Conservation (phyloP, 2,797 vertebrate genomes). For the Rousettus madagascariensis region DNA sequence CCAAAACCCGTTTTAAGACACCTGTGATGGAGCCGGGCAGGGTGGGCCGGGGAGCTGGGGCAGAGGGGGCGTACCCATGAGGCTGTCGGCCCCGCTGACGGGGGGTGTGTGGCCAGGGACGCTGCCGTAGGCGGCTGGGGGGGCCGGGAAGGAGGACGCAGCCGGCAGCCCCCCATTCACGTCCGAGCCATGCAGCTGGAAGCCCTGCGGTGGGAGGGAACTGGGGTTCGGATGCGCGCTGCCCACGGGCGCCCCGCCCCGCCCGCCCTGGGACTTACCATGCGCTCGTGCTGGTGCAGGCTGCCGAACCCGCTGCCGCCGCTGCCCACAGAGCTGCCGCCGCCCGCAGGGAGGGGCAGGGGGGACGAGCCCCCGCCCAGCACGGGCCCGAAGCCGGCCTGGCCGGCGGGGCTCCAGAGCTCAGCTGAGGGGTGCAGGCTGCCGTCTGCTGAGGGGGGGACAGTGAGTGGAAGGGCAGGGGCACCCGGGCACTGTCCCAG, state of each 20-base stretch:
- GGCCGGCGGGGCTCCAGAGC: slow-evolving; percentile 92
- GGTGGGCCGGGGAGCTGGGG: fast-evolving
- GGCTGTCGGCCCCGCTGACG: slow-evolving; percentile 91
- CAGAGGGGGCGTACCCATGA: slow-evolving; percentile 88
- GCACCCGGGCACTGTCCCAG: fast-evolving
- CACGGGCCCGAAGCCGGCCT: slow-evolving; percentile 93
- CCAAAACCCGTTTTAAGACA: neutral
- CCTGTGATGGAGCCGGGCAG: too few relatives aligned
- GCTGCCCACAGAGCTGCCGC: neutral
- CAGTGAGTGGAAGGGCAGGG: fast-evolving
- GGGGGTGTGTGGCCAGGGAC: slow-evolving; percentile 93
- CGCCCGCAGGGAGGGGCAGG: slow-evolving; percentile 79
- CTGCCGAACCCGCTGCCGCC: slow-evolving; percentile 89
- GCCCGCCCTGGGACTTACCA: slow-evolving; percentile 85
- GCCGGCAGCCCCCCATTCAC: slow-evolving; percentile 92
- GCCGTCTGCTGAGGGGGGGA: slow-evolving; percentile 86
- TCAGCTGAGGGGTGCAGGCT: slow-evolving; percentile 92
- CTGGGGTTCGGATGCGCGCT: fast-evolving
- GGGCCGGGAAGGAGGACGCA: slow-evolving; percentile 86
- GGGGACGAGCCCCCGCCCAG: slow-evolving; percentile 90
- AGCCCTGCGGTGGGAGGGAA: slow-evolving; percentile 86
- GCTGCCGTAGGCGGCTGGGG: slow-evolving; percentile 88
- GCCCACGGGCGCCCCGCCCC: fast-evolving
- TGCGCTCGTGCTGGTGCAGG: slow-evolving; percentile 95
- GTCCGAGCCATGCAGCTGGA: slow-evolving; percentile 94